Evolutionary conservation across 2,797 vertebrate species (phyloP).

Genomic region (Hydrophis major): DNA sequence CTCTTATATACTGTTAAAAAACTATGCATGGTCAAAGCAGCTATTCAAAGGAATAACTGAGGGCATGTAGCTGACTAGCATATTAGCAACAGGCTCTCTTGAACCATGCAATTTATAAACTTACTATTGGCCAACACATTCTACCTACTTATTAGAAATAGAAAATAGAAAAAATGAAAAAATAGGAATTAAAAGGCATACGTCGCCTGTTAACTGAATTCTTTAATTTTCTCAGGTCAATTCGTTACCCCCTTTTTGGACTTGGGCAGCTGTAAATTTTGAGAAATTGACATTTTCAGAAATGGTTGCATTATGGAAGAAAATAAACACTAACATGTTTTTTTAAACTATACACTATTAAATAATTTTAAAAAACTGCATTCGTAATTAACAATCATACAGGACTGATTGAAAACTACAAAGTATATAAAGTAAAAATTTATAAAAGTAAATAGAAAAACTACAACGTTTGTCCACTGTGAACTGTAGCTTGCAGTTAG

Average conservation of each 20-base stretch:
- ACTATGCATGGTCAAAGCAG: conserved; percentile 72
- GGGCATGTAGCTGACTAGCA: conserved; percentile 53
- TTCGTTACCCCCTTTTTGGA: conserved; percentile 68
- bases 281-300: conserved; percentile 74
- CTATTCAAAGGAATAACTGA: conserved; percentile 51
- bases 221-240: conserved; percentile 71
- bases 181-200: conserved; percentile 73
- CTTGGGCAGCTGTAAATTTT: conserved; percentile 74
- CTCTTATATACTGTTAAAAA: conserved; percentile 58
- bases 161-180: conserved; percentile 67
- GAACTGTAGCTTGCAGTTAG: conserved; percentile 77
- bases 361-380: conserved; percentile 60
- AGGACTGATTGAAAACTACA: conserved; percentile 68
- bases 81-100: conserved; percentile 64
- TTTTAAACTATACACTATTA: conserved; percentile 57
- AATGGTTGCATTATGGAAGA: conserved; percentile 70
- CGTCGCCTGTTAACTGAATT: conserved; percentile 74
- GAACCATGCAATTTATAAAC: conserved; percentile 68
- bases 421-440: conserved; percentile 63
- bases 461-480: conserved; percentile 76
- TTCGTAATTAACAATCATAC: conserved; percentile 67
- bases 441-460: conserved; percentile 74
- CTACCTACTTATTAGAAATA: conserved; percentile 67
- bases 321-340: conserved; percentile 65
- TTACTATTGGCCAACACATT: conserved; percentile 60